phyloP scores from a whole-genome alignment of 1,140 invertebrate species.

The Eufriesea mexicana region DNA sequence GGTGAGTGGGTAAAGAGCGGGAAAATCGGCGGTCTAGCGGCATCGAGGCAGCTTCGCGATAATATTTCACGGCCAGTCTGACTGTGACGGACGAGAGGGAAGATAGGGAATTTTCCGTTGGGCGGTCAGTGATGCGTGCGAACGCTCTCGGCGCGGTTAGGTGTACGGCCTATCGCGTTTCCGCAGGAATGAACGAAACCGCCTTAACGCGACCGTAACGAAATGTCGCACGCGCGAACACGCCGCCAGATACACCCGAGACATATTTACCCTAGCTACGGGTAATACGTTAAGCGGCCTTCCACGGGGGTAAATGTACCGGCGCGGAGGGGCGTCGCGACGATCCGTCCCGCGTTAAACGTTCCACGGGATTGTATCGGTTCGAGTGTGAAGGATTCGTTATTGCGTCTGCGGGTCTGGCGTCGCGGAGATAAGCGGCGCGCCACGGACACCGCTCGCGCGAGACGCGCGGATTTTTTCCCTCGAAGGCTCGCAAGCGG shows the following conservation, averaged over 20 bases:
- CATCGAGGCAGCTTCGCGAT: not conserved
- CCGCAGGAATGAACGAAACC: conserved; percentile 75
- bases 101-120: conserved; percentile 55
- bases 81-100: conserved; percentile 10
- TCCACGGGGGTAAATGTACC: conserved; percentile 67
- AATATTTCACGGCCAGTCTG: conserved; percentile 22
- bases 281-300: conserved; percentile 50
- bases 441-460: not conserved
- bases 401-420: conserved; percentile 64
- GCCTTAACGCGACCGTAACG: conserved; percentile 70
- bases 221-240: conserved; percentile 57
- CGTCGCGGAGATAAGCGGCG: conserved; percentile 61
- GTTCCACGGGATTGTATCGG: conserved; percentile 70
- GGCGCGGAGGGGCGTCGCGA: conserved; percentile 40
- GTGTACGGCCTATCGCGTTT: conserved; percentile 75
- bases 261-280: conserved; percentile 63
- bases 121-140: conserved; percentile 38
- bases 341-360: conserved; percentile 54
- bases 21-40: not conserved
- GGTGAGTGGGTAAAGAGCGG: not conserved
- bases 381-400: conserved; percentile 74
- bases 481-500: not conserved
- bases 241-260: conserved; percentile 34
- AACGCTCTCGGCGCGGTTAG: conserved; percentile 30
- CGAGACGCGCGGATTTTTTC: not conserved